Evolutionary conservation across 30 jellyfish, hydroid and myxozoan genomes (phyloP), one percentile per base, ranked within the genome.

Genomic region (Phacellophora camtschatica): DNA sequence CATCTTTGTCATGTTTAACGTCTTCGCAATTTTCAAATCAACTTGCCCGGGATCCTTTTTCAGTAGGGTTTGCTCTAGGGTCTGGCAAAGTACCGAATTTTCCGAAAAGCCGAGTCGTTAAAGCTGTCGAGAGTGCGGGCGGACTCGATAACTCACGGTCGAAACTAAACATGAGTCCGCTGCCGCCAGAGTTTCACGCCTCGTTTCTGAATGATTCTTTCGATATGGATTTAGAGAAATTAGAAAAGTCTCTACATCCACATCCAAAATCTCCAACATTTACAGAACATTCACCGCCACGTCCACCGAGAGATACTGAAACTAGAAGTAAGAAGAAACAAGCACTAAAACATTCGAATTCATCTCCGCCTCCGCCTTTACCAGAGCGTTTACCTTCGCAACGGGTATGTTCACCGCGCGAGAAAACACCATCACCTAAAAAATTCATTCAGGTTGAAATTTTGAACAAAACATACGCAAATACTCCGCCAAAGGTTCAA

Each of bases 401-500:
- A 23, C 59, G 59, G 63, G 53, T 27, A 1, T 4, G 22, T 24
- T 46, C 71, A 5, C 33, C 71, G 46, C 35, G 56, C n/a, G 84
- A 71, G 8, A 61, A 28, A 61, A 71, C 34, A 49, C 25, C 25
- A 4, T 36, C 12, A 12, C 6, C 16, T 36, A 5, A 55, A 30
- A 30, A 25, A 15, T 48, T n/a, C 18, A n/a, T n/a, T n/a, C n/a
- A n/a, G n/a, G n/a, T n/a, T n/a, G 71, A 30, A 5, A 1, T n/a
- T 12, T 0, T 33, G 5, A 16, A 39, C 31, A 68, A 66, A 13
- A 55, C 66, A 35, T 81, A 81, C 28, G 48, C 79, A 8, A 81
- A 81, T 36, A 66, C 84, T 4, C 92, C 85, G 23, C 92, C 92
- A 18, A 67, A 67, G 56, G 84, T 81, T 24, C 84, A 67, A 8